Base-by-base conservation (phyloP, 2,888 invertebrate species). In the Mystacides longicornis region DNA sequence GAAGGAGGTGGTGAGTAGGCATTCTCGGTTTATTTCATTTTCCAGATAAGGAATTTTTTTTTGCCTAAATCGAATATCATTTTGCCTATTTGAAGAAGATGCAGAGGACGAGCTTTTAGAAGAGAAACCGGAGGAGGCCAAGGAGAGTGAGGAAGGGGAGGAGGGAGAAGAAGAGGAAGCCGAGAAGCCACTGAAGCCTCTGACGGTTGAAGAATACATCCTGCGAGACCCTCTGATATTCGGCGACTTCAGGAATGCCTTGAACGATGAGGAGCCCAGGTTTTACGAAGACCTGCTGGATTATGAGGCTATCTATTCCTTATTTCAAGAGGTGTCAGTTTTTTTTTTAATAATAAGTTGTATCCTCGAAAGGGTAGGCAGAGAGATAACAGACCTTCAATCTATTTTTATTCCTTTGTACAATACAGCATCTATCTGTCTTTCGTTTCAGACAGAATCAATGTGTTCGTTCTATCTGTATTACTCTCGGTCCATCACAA, bases 321-420 rank as follows among this genome's bases (percentile, higher is more conserved):
- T 95, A 1, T 93, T 94, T 66, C 86, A 89, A 74, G 93, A 94
- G 81, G 89, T 88, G 67, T n/a, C n/a, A n/a, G n/a, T n/a, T n/a
- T n/a, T n/a, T n/a, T n/a, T n/a, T n/a, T n/a, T n/a, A n/a, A n/a
- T n/a, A n/a, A n/a, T n/a, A n/a, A n/a, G n/a, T n/a, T n/a, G n/a
- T n/a, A n/a, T n/a, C n/a, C n/a, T n/a, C n/a, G n/a, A n/a, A n/a
- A n/a, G n/a, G n/a, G n/a, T n/a, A n/a, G n/a, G n/a, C n/a, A n/a
- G n/a, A n/a, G n/a, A n/a, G n/a, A n/a, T n/a, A n/a, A n/a, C n/a
- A n/a, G n/a, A n/a, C n/a, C n/a, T n/a, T n/a, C n/a, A n/a, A n/a
- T n/a, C n/a, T n/a, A n/a, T n/a, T n/a, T n/a, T n/a, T n/a, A n/a
- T n/a, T n/a, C n/a, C n/a, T n/a, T n/a, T n/a, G n/a, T n/a, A n/a